Evolutionary conservation across 2,113 vertebrate genomes (phyloP), one percentile per base, ranked within the genome.

Genomic region (Protomyctophum bolini): DNA sequence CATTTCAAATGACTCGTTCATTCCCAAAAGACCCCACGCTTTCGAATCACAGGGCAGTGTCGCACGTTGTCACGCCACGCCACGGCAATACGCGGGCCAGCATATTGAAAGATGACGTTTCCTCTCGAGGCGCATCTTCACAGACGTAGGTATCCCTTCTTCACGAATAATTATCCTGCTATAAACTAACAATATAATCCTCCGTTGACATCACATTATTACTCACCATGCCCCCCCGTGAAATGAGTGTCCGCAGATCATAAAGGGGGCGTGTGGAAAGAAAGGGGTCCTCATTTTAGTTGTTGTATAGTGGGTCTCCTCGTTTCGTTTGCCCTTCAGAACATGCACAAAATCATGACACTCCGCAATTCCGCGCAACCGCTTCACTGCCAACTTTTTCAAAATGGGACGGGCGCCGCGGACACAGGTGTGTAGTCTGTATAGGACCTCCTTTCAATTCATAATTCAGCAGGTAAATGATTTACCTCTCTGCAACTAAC

Each of bases 251-350:
- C 79, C 55, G 48, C 62, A 48, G 50, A 50, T 21, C 21, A 21
- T 21, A 5, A 21, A 15, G 8, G 62, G 50, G 6, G 70, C 63
- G 62, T 68, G 28, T 79, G 75, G 50, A 69, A 63, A 89, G 69
- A 69, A 66, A 59, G 70, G 29, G 48, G 68, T 80, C 78, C 76
- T 87, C 72, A 80, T 74, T 68, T 78, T 41, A 41, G 71, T 81
- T 87, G 71, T 77, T 83, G 62, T 83, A 21, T 2, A 21, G 21
- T 21, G 21, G 72, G 56, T 83, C 84, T 83, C 80, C 84, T 88
- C 88, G 54, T 87, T 88, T 89, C 84, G 81, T 90, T 89, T 92
- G 91, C 90, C 91, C 91, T 93, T 92, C 76, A 80, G 72, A 62
- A 68, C 66, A 21, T 21, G 21, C 21, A 73, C 55, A 66, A 76